These are phyloP conservation scores for Onthophagus taurus DNA, from an alignment of 1,140 invertebrate genomes.

Conservation along the genomic window DNA sequence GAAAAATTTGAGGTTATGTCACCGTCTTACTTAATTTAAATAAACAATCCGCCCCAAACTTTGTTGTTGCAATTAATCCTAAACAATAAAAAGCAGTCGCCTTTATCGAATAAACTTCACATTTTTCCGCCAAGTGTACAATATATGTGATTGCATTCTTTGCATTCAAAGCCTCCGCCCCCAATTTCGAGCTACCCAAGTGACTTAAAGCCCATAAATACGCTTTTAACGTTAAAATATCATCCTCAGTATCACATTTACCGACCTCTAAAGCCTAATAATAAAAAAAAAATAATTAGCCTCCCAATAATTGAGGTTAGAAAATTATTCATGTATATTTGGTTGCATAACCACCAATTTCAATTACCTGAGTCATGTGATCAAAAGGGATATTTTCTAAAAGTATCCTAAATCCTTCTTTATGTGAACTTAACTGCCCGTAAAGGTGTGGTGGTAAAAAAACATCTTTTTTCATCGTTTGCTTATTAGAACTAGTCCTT, in stretches of 20 bases:
- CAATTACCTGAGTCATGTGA: slow-evolving; percentile 38
- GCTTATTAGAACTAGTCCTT: slow-evolving; percentile 39
- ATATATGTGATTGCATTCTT: slow-evolving; percentile 49
- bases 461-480: slow-evolving; percentile 41
- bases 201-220: slow-evolving; percentile 86
- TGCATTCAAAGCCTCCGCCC: slow-evolving; percentile 55
- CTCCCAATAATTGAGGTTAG: too few species aligned
- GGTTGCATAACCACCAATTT: too few species aligned
- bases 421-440: slow-evolving; percentile 74
- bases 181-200: slow-evolving; percentile 62
- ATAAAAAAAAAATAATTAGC: background rate
- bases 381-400: slow-evolving; percentile 40
- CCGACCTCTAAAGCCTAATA: slow-evolving; percentile 32
- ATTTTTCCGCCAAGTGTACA: slow-evolving; percentile 61
- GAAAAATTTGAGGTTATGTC: background rate
- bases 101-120: slow-evolving; percentile 74
- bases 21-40: slow-evolving; percentile 50
- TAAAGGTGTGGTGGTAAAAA: slow-evolving; percentile 80
- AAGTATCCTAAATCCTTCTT: slow-evolving; percentile 60
- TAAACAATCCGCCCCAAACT: slow-evolving; percentile 67
- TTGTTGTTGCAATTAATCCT: slow-evolving; percentile 72
- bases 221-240: slow-evolving; percentile 70
- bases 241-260: slow-evolving; percentile 49
- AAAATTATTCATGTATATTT: too few species aligned
- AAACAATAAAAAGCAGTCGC: slow-evolving; percentile 84